Percentiles rank a stretch among this genome's conserved stretches.
These are phyloP conservation scores for Apocheima hispidaria DNA, from an alignment of 2,888 invertebrate species.

Conservation along the genomic window DNA sequence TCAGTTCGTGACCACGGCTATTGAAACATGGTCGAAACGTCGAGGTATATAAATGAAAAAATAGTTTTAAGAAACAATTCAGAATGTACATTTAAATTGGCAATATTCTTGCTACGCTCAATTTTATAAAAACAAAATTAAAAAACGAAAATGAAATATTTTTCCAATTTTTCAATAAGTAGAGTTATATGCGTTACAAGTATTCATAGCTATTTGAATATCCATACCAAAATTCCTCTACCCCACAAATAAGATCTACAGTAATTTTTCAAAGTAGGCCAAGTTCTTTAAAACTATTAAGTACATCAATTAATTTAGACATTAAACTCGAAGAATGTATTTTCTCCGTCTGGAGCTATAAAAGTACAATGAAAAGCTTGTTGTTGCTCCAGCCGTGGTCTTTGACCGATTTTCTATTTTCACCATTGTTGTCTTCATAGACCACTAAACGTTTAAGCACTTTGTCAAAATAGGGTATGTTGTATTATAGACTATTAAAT, in stretches of 20 bases:
- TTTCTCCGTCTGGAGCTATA: conserved; percentile 36
- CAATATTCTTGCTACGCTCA: no score
- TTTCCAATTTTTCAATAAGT: no score
- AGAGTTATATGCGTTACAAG: no score
- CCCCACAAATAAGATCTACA: background rate
- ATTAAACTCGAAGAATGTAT: conserved; percentile 36
- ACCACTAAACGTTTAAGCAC: conserved; percentile 25
- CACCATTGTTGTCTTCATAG: conserved; percentile 46
- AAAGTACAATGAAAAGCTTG: conserved; percentile 42
- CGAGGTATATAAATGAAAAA: no score
- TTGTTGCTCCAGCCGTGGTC: conserved; percentile 51
- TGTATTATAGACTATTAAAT: background rate
- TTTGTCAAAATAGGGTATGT: background rate
- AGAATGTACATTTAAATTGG: no score
- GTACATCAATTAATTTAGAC: conserved; percentile 33
- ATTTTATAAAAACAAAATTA: no score
- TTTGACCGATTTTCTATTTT: conserved; percentile 64
- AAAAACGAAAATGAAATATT: no score
- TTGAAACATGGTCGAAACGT: no score
- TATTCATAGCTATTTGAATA: no score
- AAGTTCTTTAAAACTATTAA: background rate
- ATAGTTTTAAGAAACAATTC: no score
- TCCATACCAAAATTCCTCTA: background rate
- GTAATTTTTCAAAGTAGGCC: background rate
- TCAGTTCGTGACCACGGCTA: no score